Percentiles rank a stretch among this genome's conserved stretches.
Conservation (phyloP, 2,888 invertebrate species). For the Merodon equestris region DNA sequence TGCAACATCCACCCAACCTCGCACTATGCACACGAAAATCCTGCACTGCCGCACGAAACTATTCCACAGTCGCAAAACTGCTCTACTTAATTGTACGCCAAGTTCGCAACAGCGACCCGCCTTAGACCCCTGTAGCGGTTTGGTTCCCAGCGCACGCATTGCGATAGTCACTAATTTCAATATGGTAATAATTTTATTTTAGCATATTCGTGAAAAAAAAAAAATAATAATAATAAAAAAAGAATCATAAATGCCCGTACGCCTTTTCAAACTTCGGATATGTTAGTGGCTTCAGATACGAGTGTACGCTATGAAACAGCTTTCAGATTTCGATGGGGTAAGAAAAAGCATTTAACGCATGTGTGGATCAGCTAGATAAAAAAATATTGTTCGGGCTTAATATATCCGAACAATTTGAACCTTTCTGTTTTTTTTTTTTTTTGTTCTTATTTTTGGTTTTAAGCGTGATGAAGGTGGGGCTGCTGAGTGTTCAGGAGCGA, state of each 20-base stretch:
- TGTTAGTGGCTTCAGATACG: slow-evolving; percentile 41
- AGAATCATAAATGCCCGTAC: slow-evolving; percentile 46
- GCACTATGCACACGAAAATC: slow-evolving; percentile 24
- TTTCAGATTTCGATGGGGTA: slow-evolving; percentile 44
- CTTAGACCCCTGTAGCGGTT: slow-evolving; percentile 30
- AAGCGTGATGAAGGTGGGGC: slow-evolving; percentile 68
- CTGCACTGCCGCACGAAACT: slow-evolving; percentile 44
- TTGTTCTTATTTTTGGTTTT: slow-evolving; percentile 51
- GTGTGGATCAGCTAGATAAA: slow-evolving; percentile 61
- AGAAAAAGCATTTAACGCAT: slow-evolving; percentile 61
- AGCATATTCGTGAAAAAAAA: slow-evolving; percentile 45
- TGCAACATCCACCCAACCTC: slow-evolving; percentile 48
- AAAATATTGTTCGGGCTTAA: slow-evolving; percentile 34
- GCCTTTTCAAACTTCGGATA: slow-evolving; percentile 47
- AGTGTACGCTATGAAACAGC: slow-evolving; percentile 32
- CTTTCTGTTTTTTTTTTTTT: slow-evolving; percentile 55
- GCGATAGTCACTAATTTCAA: slow-evolving; percentile 57
- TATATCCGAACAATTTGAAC: slow-evolving; percentile 53
- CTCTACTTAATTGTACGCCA: slow-evolving; percentile 54
- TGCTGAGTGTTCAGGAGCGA: slow-evolving; percentile 58
- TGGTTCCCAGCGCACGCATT: slow-evolving; percentile 52
- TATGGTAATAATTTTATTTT: slow-evolving; percentile 65
- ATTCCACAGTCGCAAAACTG: slow-evolving; percentile 44
- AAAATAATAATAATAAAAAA: slow-evolving; percentile 26
- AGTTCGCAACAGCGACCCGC: slow-evolving; percentile 47